These are phyloP conservation scores for Anolis carolinensis DNA, from an alignment of 2,113 vertebrate genomes.

Conservation along the genomic window DNA sequence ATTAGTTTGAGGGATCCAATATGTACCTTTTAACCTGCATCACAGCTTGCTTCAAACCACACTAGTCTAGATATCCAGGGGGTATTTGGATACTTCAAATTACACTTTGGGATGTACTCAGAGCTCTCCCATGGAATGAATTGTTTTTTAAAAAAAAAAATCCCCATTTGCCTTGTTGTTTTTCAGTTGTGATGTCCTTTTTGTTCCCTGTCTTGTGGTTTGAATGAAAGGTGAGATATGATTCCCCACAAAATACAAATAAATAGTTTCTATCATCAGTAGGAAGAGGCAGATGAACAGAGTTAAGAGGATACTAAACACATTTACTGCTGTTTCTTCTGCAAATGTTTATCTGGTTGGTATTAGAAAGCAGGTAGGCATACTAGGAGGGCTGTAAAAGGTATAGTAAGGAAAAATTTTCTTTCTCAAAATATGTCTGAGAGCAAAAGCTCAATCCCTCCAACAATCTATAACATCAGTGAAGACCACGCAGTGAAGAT, in stretches of 20 bases:
- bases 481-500: neutral
- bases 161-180: neutral
- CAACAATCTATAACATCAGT: neutral
- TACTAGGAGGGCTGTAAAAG: neutral
- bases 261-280: too few species aligned
- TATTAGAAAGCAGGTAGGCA: neutral
- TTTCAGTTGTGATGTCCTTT: neutral
- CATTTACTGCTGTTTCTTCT: conserved; percentile 16
- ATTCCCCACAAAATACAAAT: conserved; percentile 11
- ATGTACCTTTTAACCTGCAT: conserved; percentile 26
- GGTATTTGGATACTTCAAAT: neutral
- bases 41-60: conserved; percentile 19
- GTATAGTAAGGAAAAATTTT: neutral
- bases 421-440: neutral
- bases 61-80: conserved; percentile 3
- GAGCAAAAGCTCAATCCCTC: neutral
- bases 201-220: neutral
- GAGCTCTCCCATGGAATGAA: too few species aligned
- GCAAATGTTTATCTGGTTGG: conserved; percentile 8
- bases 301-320: conserved; percentile 14
- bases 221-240: neutral
- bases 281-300: conserved; percentile 8
- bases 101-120: neutral
- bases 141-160: too few species aligned
- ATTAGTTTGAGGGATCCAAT: conserved; percentile 24